Base-by-base conservation (phyloP, 2,888 invertebrate genomes). In the Ellobium chinense region DNA sequence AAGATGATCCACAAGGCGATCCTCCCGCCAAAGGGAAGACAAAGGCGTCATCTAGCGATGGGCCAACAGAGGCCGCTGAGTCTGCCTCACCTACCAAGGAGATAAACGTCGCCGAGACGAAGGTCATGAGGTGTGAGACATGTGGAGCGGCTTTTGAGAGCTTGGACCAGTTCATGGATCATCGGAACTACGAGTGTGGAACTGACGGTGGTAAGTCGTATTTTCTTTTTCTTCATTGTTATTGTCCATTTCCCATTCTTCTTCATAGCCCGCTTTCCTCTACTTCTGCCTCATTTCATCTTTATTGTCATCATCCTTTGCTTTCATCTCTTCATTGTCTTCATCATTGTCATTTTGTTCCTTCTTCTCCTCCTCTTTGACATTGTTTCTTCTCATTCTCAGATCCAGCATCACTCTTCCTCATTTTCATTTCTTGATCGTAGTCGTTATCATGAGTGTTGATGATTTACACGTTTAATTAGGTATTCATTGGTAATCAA, bases 161-260 rank as follows among this genome's bases (percentile, higher is more conserved):
- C 80, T 87, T 91, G 74, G 87, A 85, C 65, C 87, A 90, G 72
- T 91, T 91, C 80, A 91, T 91, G 90, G 90, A 91, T 78, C 91
- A 91, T 83, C 85, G 89, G 74, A 91, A 91, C 82, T 88, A 85
- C 68, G 89, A 88, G 56, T 91, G 91, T 82, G 75, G 79, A 2
- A 56, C 75, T 34, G 74, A 60, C 29, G n/a, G 2, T 7, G 74
- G 70, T 76, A 46, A 54, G 80, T 56, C 21, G 3, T 5, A n/a
- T n/a, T n/a, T n/a, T n/a, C n/a, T n/a, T n/a, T n/a, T n/a, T n/a
- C n/a, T n/a, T n/a, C n/a, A n/a, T n/a, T n/a, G n/a, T n/a, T 21
- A 54, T 54, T 9, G 9, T 21, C 24, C 27, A 9, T 62, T 62
- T 12, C 62, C 62, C 9, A 24, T n/a, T n/a, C n/a, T n/a, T n/a